Evolutionary conservation across 1,140 invertebrate species (phyloP), one percentile per base, ranked within the genome.

Genomic region (Euura saliciscinereae): DNA sequence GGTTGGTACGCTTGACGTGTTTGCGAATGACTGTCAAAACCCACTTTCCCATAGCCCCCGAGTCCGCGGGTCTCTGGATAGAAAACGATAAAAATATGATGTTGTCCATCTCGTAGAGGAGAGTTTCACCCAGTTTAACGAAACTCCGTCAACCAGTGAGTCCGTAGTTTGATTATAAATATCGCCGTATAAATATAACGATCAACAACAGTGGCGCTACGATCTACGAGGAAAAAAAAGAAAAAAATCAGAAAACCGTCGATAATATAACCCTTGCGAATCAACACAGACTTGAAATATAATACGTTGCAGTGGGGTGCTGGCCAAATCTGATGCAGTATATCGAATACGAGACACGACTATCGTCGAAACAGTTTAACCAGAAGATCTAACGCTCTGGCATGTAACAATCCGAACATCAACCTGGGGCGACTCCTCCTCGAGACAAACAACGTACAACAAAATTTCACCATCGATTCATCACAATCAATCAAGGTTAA

Each of bases 21-120:
- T 83, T 78, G 82, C 82, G 81, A 76, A 84, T 84, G 83, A 85
- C 82, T 85, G 81, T 84, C 83, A 85, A 85, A 85, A 82, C 79
- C 81, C 74, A 83, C 79, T 81, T 82, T 78, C 80, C 71, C 71
- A 72, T 59, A 59, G 51, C 10, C 28, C 13, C 59, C 65, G 44
- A 11, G 68, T 42, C 45, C 65, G 68, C 46, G 44, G 64, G 44
- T 44, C 43, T 28, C 28, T 28, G 28, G 28, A 28, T 28, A 28
- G 28, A 28, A 28, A 28, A 28, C 28, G 28, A 28, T 28, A 28
- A 44, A 69, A 69, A 69, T 46, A 69, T 44, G 28, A 67, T 67
- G 66, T 44, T 44, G 68, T 42, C 68, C 4, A 44, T 42, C 68
- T 44, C 68, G 43, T 69, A 69, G 68, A 46, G 10, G 42, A 11